These are phyloP conservation scores for Drosophila prolongata DNA, from an alignment of 2,888 invertebrate species.

Conservation along the genomic window DNA sequence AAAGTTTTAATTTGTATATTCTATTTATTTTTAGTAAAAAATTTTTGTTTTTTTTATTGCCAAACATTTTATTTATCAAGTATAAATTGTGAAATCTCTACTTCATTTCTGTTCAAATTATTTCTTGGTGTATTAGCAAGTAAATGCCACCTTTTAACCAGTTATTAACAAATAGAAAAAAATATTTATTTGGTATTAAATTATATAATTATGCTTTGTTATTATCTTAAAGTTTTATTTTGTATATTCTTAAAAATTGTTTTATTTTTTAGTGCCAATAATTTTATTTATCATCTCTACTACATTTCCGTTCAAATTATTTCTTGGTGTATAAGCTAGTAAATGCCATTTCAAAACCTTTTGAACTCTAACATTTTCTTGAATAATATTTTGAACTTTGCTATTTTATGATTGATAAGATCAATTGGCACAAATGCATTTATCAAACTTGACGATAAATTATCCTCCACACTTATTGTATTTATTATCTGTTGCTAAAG, in stretches of 20 bases:
- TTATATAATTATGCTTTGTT: no score
- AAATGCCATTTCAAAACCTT: background rate
- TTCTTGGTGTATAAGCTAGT: background rate
- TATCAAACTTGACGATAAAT: slow-evolving; percentile 10
- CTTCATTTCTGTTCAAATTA: background rate
- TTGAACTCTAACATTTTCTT: slow-evolving; percentile 27
- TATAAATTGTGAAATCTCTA: no score
- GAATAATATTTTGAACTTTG: slow-evolving; percentile 11
- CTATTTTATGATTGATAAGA: slow-evolving; percentile 1
- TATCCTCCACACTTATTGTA: background rate
- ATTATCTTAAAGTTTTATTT: no score
- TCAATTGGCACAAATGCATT: slow-evolving; percentile 8
- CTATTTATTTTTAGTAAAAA: no score
- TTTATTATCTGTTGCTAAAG: background rate
- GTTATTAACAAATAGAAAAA: no score
- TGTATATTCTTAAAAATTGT: no score
- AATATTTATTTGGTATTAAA: no score
- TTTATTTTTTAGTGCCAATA: background rate
- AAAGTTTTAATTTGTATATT: no score
- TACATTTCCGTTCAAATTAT: background rate
- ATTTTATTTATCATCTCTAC: no score
- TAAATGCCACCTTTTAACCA: no score
- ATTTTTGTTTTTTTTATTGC: no score
- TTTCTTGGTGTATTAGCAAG: background rate
- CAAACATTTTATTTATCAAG: no score